Evolutionary conservation across 2,888 invertebrate genomes (phyloP).

Genomic region (Yponomeuta sedellus): DNA sequence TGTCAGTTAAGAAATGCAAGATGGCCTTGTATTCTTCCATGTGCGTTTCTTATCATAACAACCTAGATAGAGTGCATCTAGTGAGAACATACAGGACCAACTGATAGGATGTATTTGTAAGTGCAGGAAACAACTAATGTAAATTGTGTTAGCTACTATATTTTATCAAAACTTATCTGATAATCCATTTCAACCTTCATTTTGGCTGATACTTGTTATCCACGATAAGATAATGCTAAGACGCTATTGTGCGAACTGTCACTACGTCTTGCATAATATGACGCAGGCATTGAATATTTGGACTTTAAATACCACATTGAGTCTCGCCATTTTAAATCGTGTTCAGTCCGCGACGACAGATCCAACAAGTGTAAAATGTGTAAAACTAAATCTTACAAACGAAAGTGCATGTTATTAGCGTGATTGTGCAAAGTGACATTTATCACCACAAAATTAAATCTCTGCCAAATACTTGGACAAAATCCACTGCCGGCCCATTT

Average conservation of each 20-base stretch:
- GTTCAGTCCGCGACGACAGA: too few species aligned
- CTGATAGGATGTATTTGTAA: too few species aligned
- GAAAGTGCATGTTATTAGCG: too few species aligned
- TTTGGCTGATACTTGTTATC: not conserved
- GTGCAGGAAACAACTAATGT: too few species aligned
- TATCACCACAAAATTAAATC: too few species aligned
- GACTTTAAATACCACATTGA: not conserved
- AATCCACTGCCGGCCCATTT: not conserved
- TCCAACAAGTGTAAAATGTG: not conserved
- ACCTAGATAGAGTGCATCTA: too few species aligned
- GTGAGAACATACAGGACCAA: too few species aligned
- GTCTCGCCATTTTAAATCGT: not conserved
- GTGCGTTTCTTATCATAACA: too few species aligned
- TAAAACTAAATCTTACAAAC: not conserved
- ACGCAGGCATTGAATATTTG: not conserved
- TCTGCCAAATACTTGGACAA: not conserved
- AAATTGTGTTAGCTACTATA: not conserved
- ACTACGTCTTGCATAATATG: not conserved
- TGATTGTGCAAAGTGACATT: too few species aligned
- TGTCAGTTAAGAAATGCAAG: too few species aligned
- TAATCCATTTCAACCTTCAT: not conserved
- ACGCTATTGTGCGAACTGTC: not conserved
- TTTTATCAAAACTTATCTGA: not conserved
- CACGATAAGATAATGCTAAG: slow-evolving; percentile 5
- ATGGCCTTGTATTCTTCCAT: too few species aligned